Evolutionary conservation across 2,888 invertebrate genomes (phyloP).

Genomic region (Spicauda simplicius): DNA sequence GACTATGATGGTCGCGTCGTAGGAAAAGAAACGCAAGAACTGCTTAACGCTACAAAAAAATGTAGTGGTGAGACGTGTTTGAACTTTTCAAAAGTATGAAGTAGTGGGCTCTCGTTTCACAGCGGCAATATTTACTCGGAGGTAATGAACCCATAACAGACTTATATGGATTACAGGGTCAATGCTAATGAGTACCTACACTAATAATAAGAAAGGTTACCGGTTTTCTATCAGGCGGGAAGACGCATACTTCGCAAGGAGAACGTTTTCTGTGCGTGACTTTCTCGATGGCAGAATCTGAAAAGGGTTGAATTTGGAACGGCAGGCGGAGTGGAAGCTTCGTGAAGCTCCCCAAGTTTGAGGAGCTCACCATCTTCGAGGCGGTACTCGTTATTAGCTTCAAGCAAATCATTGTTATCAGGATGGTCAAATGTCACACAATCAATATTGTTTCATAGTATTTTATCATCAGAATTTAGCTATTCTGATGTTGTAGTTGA

Average conservation of each 20-base stretch:
- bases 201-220: slow-evolving; percentile 46
- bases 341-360: slow-evolving; percentile 3
- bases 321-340: slow-evolving; percentile 19
- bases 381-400: slow-evolving; percentile 35
- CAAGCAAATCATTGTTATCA: slow-evolving; percentile 42
- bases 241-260: slow-evolving; percentile 51
- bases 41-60: no score
- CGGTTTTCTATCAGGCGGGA: slow-evolving; percentile 53
- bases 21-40: no score
- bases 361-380: neutral
- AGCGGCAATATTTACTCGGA: no score
- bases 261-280: slow-evolving; percentile 49
- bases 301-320: slow-evolving; percentile 32
- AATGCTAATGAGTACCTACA: no score
- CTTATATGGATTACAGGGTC: no score
- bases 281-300: slow-evolving; percentile 44
- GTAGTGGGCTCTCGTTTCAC: no score
- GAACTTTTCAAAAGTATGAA: no score
- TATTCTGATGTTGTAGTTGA: neutral
- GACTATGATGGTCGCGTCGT: no score
- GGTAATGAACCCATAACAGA: no score
- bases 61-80: no score
- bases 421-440: neutral
- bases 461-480: neutral
- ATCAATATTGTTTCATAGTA: neutral